A percentile compares a stretch with the other conserved stretches of the same genome.
phyloP scores from a whole-genome alignment of 2,113 vertebrate species.

The Manacus vitellinus region DNA sequence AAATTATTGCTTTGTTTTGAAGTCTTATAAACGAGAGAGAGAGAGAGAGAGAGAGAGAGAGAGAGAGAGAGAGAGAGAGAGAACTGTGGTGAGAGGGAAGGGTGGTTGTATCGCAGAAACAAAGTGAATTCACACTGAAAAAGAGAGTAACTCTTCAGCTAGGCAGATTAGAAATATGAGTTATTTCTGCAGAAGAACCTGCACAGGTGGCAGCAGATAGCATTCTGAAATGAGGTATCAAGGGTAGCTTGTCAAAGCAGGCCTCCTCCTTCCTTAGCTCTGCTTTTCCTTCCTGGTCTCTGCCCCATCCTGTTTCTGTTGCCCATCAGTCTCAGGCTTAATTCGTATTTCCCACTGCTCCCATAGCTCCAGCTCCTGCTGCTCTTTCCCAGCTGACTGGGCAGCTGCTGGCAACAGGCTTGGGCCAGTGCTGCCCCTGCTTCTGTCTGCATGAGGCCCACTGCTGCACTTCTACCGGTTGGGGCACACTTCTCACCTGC shows the following conservation, averaged over 20 bases:
- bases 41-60: no score
- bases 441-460: neutral
- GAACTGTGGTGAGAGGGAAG: neutral
- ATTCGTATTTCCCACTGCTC: fast-evolving
- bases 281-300: fast-evolving
- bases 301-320: neutral
- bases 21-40: neutral
- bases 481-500: neutral
- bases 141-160: neutral
- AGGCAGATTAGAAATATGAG: neutral
- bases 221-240: neutral
- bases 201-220: neutral
- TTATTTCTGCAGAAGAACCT: neutral
- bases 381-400: neutral
- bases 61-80: no score
- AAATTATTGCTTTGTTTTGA: neutral
- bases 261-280: neutral
- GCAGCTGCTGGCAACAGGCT: fast-evolving
- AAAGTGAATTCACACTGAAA: neutral
- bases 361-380: neutral
- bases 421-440: neutral
- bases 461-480: neutral
- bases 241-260: neutral
- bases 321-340: neutral
- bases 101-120: neutral